Base-by-base conservation (phyloP, 2,797 vertebrate genomes). In the Epinephelus awoara region DNA sequence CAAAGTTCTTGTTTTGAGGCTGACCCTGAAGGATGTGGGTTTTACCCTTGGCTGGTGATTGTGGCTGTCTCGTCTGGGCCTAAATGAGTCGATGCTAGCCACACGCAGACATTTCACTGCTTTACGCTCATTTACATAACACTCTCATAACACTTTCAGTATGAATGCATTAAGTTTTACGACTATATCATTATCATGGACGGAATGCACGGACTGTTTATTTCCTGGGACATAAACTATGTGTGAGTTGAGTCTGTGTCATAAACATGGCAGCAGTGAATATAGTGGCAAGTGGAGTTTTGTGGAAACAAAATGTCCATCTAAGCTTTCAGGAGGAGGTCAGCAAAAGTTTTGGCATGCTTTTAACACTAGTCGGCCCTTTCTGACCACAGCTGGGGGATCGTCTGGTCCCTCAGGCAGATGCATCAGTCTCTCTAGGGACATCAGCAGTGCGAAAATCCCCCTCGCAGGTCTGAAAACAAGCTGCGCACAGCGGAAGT, bases 21-120 rank as follows among this genome's bases (percentile, higher is more conserved):
- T 90, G 89, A 94, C 90, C 90, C 90, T 88, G 91, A 91, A 91
- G 94, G 92, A 94, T 94, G 94, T 94, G 93, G 93, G 84, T 94
- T 93, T 93, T 89, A 90, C 92, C 90, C 91, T 91, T 85, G 91
- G 90, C 89, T 93, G 91, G 68, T 89, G 90, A 92, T 92, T 94
- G 93, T 90, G 92, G 92, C 92, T 94, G 90, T 93, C 86, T 93
- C 74, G 92, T 93, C 93, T 94, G 78, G 80, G 86, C 87, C 82
- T 82, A 89, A 85, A 88, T 86, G 81, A 92, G 79, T 88, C 8
- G 73, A 78, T 56, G 64, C 72, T 76, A 17, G 90, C 90, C 85
- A 59, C 91, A 90, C 76, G 11, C 81, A 90, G 81, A 88, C 85
- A 64, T 81, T 74, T 46, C 74, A 70, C 79, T 64, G 52, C 78